Evolutionary conservation across 2,888 invertebrate genomes (phyloP), one percentile per base, ranked within the genome.

Genomic region (Agrotis puta): DNA sequence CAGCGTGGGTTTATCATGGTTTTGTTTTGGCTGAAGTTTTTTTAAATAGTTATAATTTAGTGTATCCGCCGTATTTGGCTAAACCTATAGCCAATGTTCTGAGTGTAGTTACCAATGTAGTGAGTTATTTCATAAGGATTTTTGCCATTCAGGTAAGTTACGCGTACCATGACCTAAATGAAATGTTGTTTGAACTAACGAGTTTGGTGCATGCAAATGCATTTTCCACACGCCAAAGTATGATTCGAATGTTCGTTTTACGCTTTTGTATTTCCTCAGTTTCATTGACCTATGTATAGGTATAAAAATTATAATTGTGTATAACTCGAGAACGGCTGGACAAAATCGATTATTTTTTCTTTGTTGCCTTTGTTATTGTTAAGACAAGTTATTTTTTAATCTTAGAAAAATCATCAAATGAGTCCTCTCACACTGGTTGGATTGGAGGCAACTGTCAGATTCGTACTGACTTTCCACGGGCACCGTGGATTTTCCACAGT

Each of bases 11-110:
- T 43, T 96, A 95, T 53, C 94, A 96, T 70, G 84, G 87, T 27
- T 95, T 96, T 81, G 92, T 95, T 71, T 82, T 95, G 13, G 91
- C 89, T 11, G 95, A 96, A 90, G 90, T 95, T 82, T 91, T 95
- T 63, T 71, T 95, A 18, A 94, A 95, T 70, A 94, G 92, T 81
- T 94, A 91, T 54, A 89, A 92, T 70, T 85, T 90, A 47, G 88
- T 94, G 80, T 95, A 94, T 68, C 94, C 95, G 0, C 92, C 93
- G 24, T 92, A 90, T 82, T 85, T 95, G 62, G 88, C 91, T 1
- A 90, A 91, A 27, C 85, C 89, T 9, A 74, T 93, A 5, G 73
- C 76, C 4, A 83, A 66, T 48, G 66, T 88, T 3, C 85, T 90
- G 45, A 79, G 74, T 74, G 69, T 79, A 50, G 77, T 89, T 13